Conservation (phyloP, 2,113 vertebrate genomes). For the Cacatua alba region DNA sequence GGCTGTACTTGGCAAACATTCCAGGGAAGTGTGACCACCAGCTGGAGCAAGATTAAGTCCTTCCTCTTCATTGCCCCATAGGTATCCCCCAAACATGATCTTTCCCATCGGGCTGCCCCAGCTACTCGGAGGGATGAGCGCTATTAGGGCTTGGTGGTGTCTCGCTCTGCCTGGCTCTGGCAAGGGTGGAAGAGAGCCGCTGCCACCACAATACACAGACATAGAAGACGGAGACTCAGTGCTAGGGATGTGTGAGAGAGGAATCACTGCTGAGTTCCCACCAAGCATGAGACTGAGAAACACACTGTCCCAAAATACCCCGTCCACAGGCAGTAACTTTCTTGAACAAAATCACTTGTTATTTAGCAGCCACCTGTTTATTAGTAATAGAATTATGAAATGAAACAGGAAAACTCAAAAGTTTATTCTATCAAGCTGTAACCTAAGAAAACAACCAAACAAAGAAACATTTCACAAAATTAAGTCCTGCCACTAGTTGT, state of each 20-base stretch:
- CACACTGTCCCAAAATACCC: background rate
- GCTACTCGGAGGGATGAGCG: background rate
- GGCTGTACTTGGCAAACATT: fast-evolving
- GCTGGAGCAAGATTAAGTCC: background rate
- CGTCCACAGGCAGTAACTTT: background rate
- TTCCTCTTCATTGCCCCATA: background rate
- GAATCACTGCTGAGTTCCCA: fast-evolving
- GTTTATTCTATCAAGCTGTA: background rate
- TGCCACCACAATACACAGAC: background rate
- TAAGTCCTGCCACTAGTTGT: background rate
- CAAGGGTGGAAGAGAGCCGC: background rate
- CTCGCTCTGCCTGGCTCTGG: background rate
- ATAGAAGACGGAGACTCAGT: fast-evolving
- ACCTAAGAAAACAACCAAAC: background rate
- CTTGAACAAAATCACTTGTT: background rate
- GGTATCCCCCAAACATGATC: background rate
- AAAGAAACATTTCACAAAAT: background rate
- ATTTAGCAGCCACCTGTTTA: background rate
- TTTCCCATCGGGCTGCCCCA: background rate
- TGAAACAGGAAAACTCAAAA: background rate
- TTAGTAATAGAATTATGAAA: background rate
- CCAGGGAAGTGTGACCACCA: fast-evolving
- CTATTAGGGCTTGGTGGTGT: fast-evolving
- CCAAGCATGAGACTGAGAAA: fast-evolving
- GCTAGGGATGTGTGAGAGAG: background rate